These are phyloP conservation scores for Temnothorax longispinosus DNA, from an alignment of 1,140 invertebrate species.

Conservation along the genomic window DNA sequence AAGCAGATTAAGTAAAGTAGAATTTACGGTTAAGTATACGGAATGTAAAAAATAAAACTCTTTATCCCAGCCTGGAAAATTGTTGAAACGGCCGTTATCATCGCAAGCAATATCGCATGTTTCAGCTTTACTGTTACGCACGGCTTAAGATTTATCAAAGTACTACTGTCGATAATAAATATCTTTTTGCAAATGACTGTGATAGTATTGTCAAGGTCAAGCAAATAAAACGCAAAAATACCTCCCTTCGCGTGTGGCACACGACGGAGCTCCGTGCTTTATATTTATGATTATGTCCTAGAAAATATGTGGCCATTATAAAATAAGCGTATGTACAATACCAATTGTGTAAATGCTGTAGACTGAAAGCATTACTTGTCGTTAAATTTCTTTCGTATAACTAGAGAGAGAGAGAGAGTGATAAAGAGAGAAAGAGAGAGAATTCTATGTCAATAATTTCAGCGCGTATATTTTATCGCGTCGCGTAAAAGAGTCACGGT, in stretches of 20 bases:
- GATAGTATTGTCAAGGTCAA: constrained; percentile 47
- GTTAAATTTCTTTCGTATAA: constrained; percentile 25
- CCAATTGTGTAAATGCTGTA: background rate
- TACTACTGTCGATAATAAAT: constrained; percentile 36
- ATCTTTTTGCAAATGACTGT: constrained; percentile 5
- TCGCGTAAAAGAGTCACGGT: too few species aligned
- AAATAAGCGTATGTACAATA: background rate
- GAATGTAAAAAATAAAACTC: background rate
- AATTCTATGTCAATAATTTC: background rate
- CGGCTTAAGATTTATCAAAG: constrained; percentile 5
- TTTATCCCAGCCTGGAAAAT: background rate
- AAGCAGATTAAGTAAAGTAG: background rate
- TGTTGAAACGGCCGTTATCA: constrained; percentile 16
- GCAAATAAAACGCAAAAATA: constrained; percentile 39
- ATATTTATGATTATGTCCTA: constrained; percentile 26
- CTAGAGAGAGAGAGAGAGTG: background rate
- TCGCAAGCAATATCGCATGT: constrained; percentile 1
- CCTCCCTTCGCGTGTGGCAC: constrained; percentile 28
- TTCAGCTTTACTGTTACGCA: background rate
- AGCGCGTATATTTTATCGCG: background rate
- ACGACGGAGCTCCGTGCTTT: background rate
- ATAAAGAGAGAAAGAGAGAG: background rate
- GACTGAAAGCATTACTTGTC: background rate
- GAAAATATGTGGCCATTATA: constrained; percentile 3
- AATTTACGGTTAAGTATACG: background rate